Evolutionary conservation across 2,888 invertebrate species (phyloP).

Genomic region (Parascotia fuliginaria): DNA sequence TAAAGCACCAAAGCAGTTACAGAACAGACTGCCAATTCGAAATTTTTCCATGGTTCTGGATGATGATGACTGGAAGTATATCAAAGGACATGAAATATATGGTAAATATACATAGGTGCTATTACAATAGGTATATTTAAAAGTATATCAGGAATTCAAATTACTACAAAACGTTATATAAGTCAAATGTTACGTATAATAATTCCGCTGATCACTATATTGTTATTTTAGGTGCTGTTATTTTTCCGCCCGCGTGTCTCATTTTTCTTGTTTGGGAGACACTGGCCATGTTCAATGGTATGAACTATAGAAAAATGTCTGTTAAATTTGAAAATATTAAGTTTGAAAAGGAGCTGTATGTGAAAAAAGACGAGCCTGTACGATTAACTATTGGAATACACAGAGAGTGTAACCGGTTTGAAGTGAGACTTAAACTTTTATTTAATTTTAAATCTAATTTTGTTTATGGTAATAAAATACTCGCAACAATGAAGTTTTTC

Average conservation of each 20-base stretch:
- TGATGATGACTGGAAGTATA: conserved; percentile 48
- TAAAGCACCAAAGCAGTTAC: neutral
- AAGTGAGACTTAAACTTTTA: conserved; percentile 30
- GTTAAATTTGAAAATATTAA: conserved; percentile 37
- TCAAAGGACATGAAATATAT: conserved; percentile 47
- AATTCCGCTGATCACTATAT: neutral
- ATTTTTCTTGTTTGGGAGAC: conserved; percentile 80
- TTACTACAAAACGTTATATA: too few species aligned
- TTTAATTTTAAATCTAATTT: too few species aligned
- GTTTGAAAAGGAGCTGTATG: conserved; percentile 34
- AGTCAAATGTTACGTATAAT: neutral
- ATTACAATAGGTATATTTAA: too few species aligned
- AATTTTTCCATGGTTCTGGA: neutral
- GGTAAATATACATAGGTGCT: too few species aligned
- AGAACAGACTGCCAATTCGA: neutral
- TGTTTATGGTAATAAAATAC: too few species aligned
- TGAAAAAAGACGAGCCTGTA: conserved; percentile 27
- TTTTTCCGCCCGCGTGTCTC: conserved; percentile 89
- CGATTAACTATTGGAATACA: conserved; percentile 37
- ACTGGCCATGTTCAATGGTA: conserved; percentile 66
- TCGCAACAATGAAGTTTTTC: neutral
- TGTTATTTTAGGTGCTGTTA: conserved; percentile 80
- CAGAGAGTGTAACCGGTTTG: conserved; percentile 41
- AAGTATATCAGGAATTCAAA: too few species aligned
- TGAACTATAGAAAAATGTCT: conserved; percentile 55